A percentile compares a stretch with the other conserved stretches of the same genome.
These are phyloP conservation scores for Epistrophe eligans DNA, from an alignment of 2,888 invertebrate genomes.

Conservation along the genomic window DNA sequence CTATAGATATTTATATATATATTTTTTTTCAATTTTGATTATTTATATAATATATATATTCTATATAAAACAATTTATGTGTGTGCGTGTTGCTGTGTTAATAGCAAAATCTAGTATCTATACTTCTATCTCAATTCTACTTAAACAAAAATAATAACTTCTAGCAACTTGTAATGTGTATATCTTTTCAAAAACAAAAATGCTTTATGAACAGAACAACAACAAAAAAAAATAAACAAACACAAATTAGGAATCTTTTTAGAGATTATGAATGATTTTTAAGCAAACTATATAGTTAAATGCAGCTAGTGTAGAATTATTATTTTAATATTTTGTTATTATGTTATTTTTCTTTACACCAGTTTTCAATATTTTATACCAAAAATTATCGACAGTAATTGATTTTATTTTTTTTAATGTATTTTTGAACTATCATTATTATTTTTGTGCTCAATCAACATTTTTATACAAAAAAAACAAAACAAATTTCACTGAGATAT, in stretches of 20 bases:
- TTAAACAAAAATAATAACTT: constrained; percentile 36
- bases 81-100: constrained; percentile 62
- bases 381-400: constrained; percentile 67
- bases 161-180: constrained; percentile 30
- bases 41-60: constrained; percentile 57
- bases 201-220: constrained; percentile 68
- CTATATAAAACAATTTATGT: constrained; percentile 46
- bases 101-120: constrained; percentile 67
- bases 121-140: constrained; percentile 56
- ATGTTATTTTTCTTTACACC: constrained; percentile 33
- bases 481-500: constrained; percentile 72
- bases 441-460: constrained; percentile 55
- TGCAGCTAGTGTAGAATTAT: constrained; percentile 61
- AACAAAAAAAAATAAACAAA: constrained; percentile 19
- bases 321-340: constrained; percentile 41
- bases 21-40: constrained; percentile 15
- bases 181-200: constrained; percentile 38
- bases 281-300: constrained; percentile 55
- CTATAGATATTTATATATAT: neutral
- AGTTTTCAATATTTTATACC: constrained; percentile 61
- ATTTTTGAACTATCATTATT: constrained; percentile 42
- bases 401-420: constrained; percentile 46
- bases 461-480: constrained; percentile 16
- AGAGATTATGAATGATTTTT: constrained; percentile 46
- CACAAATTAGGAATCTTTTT: constrained; percentile 47